Conservation (phyloP, 2,888 invertebrate genomes). For the Byasa hedistus region DNA sequence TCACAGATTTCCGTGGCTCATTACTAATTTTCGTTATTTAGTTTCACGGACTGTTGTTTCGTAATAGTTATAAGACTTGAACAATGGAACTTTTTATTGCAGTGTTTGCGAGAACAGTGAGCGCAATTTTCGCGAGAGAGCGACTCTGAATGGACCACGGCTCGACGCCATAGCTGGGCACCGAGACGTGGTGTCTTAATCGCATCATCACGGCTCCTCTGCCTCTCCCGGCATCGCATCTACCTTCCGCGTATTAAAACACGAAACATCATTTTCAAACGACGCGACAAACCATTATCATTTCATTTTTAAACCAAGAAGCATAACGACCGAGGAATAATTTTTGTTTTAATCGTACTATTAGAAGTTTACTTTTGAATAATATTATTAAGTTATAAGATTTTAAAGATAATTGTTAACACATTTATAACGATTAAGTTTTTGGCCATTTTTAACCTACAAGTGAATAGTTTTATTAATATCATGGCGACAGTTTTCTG, state of each 20-base stretch:
- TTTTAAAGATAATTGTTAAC: not conserved
- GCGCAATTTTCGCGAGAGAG: slow-evolving; percentile 75
- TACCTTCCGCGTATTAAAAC: slow-evolving; percentile 42
- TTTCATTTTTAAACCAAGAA: slow-evolving; percentile 72
- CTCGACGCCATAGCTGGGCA: slow-evolving; percentile 78
- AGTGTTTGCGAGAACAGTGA: slow-evolving; percentile 65
- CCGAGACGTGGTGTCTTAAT: slow-evolving; percentile 84
- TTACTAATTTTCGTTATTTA: slow-evolving; percentile 47
- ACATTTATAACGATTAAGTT: no score
- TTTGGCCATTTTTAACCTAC: no score
- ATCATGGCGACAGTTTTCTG: no score
- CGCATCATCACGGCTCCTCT: slow-evolving; percentile 82
- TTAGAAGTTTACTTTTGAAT: slow-evolving; percentile 35
- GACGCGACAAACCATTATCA: slow-evolving; percentile 75
- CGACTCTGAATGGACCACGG: slow-evolving; percentile 61
- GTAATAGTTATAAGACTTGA: slow-evolving; percentile 75
- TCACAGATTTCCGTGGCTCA: slow-evolving; percentile 16
- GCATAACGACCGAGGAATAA: slow-evolving; percentile 44
- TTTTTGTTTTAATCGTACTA: slow-evolving; percentile 63
- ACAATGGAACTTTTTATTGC: slow-evolving; percentile 72
- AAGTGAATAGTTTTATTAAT: no score
- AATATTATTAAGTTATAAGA: not conserved
- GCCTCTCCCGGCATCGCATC: slow-evolving; percentile 42
- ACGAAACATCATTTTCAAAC: slow-evolving; percentile 58
- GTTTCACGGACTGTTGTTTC: slow-evolving; percentile 72